Evolutionary conservation across 2,888 invertebrate genomes (phyloP).

Genomic region (Panzeria rudis): DNA sequence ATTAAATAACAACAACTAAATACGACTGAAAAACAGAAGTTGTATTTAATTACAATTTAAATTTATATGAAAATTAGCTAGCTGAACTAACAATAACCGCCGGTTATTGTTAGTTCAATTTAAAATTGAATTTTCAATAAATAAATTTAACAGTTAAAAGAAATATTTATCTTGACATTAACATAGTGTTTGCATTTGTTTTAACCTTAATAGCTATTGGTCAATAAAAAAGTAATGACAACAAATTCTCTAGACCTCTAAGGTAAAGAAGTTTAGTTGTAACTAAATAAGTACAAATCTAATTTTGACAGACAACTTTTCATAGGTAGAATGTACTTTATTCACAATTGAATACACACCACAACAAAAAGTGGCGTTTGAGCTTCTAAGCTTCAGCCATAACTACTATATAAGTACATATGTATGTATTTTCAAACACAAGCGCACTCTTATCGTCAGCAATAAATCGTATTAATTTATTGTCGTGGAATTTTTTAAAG

Average conservation of each 20-base stretch:
- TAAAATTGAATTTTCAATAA: too few relatives aligned
- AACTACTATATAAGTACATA: neutral
- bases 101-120: too few relatives aligned
- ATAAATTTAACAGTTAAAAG: too few relatives aligned
- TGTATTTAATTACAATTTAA: too few relatives aligned
- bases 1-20: too few relatives aligned
- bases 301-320: conserved; percentile 68
- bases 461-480: conserved; percentile 83
- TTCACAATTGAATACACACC: conserved; percentile 41
- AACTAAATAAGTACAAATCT: conserved; percentile 38
- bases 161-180: too few relatives aligned
- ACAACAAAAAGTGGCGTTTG: neutral
- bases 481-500: conserved; percentile 78
- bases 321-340: conserved; percentile 55
- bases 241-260: conserved; percentile 1
- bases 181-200: too few relatives aligned
- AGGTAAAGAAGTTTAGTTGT: conserved; percentile 13
- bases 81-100: too few relatives aligned
- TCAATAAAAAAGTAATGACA: too few relatives aligned
- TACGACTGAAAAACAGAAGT: too few relatives aligned
- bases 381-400: conserved; percentile 10
- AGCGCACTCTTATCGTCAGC: conserved; percentile 79
- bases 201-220: too few relatives aligned
- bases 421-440: conserved; percentile 54
- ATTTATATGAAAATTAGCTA: too few relatives aligned